These are phyloP conservation scores for Adelges cooleyi DNA, from an alignment of 1,140 invertebrate species.

Conservation along the genomic window DNA sequence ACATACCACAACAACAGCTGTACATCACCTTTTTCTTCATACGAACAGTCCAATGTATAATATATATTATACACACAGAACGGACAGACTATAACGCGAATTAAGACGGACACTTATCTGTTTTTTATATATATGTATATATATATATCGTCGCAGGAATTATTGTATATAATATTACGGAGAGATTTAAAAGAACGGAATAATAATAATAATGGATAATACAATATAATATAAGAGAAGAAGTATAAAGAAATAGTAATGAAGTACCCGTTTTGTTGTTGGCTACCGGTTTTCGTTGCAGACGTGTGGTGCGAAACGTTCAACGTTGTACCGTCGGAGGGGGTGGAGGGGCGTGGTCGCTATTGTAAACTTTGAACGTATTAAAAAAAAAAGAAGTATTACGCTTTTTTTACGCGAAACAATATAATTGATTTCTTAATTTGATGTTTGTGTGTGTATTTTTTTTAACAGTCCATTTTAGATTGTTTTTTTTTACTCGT, in stretches of 20 bases:
- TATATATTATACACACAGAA: neutral
- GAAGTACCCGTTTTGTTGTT: constrained; percentile 9
- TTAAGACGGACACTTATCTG: constrained; percentile 19
- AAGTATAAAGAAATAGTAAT: constrained; percentile 5
- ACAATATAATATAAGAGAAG: neutral
- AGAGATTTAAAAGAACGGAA: constrained; percentile 5
- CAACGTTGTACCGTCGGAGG: too few relatives aligned
- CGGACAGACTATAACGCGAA: constrained; percentile 7
- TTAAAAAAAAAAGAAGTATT: neutral
- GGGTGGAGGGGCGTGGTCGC: neutral
- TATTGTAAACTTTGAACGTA: neutral
- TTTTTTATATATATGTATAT: neutral
- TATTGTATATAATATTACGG: neutral
- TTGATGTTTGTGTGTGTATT: neutral
- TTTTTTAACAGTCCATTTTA: neutral
- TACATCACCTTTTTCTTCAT: constrained; percentile 22
- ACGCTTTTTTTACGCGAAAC: too few relatives aligned
- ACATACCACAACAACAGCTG: constrained; percentile 25
- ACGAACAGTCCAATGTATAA: too few relatives aligned
- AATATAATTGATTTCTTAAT: too few relatives aligned
- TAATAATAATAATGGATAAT: constrained; percentile 1
- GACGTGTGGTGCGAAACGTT: neutral
- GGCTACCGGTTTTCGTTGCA: constrained; percentile 13
- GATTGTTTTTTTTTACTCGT: neutral
- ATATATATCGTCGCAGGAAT: neutral